These are phyloP conservation scores for Gymnothorax javanicus DNA, from an alignment of 2,797 vertebrate genomes.

Conservation along the genomic window DNA sequence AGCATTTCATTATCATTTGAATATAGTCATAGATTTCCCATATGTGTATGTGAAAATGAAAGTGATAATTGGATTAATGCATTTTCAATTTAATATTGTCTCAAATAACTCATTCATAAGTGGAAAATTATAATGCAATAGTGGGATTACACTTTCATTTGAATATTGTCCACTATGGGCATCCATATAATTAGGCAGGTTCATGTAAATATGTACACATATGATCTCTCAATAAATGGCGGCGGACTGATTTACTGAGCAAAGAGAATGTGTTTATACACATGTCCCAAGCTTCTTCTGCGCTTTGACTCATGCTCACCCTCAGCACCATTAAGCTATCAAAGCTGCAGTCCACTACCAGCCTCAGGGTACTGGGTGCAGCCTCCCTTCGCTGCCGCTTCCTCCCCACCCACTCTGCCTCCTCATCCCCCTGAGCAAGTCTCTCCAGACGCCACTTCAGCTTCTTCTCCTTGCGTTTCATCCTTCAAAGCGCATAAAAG, in stretches of 20 bases:
- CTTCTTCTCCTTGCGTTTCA: constrained; percentile 88
- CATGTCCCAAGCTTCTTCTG: neutral
- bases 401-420: constrained; percentile 55
- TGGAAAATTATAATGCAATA: no score
- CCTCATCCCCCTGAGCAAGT: constrained; percentile 67
- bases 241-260: neutral
- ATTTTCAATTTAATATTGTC: no score
- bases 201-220: neutral
- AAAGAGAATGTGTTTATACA: neutral
- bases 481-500: constrained; percentile 66
- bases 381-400: constrained; percentile 78
- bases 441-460: constrained; percentile 85
- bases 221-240: neutral
- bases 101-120: no score
- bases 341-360: constrained; percentile 94
- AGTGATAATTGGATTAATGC: no score
- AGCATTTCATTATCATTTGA: no score
- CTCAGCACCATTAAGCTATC: constrained; percentile 88
- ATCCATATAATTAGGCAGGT: neutral
- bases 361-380: constrained; percentile 76
- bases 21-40: no score
- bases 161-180: no score
- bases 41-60: no score
- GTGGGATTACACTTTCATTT: no score
- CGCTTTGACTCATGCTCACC: constrained; percentile 65